Conservation (phyloP, 2,888 invertebrate genomes). For the Dryomyza anilis region DNA sequence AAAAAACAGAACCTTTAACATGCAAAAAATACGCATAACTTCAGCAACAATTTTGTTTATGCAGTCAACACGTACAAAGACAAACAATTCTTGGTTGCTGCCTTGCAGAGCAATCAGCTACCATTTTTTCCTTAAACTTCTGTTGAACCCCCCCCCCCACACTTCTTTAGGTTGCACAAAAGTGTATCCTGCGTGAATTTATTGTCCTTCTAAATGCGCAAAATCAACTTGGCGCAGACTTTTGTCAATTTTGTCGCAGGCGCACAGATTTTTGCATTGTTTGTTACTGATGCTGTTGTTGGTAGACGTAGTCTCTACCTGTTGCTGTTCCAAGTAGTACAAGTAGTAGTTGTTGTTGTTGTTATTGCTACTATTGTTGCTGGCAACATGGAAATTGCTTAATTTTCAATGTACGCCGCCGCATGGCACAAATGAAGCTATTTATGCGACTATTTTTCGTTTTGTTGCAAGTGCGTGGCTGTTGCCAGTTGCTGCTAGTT, state of each 20-base stretch:
- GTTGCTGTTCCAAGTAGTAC: not conserved
- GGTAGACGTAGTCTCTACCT: not conserved
- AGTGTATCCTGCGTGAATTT: conserved; percentile 31
- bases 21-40: not conserved
- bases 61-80: not conserved
- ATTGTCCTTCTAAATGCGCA: conserved; percentile 48
- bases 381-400: conserved; percentile 19
- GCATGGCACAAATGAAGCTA: conserved; percentile 32
- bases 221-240: conserved; percentile 33
- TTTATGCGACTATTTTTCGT: conserved; percentile 26
- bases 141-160: not conserved
- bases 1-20: not conserved
- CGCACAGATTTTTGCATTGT: conserved; percentile 22
- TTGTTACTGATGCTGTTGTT: not conserved
- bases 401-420: not conserved
- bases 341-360: not conserved
- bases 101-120: not conserved
- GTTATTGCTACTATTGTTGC: not conserved
- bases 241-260: conserved; percentile 8
- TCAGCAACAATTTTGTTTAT: not conserved
- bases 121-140: not conserved
- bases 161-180: too few relatives aligned
- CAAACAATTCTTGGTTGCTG: not conserved
- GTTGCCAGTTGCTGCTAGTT: not conserved
- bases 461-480: not conserved